phyloP scores from a whole-genome alignment of 1,140 invertebrate genomes.

The Tetragonula clypearis region DNA sequence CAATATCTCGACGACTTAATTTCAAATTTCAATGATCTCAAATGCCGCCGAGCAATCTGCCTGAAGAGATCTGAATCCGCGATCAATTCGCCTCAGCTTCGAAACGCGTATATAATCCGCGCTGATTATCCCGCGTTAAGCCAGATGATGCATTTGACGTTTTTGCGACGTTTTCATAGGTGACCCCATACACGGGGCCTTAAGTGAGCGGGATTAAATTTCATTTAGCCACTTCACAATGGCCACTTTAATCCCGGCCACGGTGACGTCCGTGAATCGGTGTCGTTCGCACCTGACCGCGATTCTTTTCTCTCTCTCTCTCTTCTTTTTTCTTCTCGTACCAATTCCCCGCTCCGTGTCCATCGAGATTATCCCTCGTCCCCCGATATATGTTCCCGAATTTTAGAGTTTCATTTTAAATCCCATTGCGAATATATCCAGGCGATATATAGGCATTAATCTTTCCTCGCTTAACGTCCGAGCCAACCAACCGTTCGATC shows the following conservation, averaged over 20 bases:
- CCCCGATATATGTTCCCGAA: neutral
- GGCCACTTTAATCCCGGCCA: conserved; percentile 11
- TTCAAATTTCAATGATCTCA: no score
- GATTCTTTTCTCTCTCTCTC: neutral
- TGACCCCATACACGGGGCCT: neutral
- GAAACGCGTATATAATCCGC: neutral
- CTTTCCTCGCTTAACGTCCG: no score
- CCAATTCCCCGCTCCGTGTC: neutral
- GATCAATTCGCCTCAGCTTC: neutral
- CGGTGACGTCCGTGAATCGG: conserved; percentile 4
- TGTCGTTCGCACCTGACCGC: conserved; percentile 1
- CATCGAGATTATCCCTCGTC: neutral
- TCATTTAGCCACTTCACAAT: conserved; percentile 19
- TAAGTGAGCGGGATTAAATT: conserved; percentile 25
- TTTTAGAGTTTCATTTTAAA: neutral
- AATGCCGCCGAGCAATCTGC: no score
- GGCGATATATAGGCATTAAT: neutral
- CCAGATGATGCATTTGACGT: conserved; percentile 3
- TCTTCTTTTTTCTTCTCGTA: no score
- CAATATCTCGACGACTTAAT: no score
- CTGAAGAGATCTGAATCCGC: no score
- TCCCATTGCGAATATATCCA: neutral
- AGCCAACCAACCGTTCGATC: neutral
- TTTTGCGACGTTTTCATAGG: conserved; percentile 18
- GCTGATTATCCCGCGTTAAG: conserved; percentile 1